phyloP scores from a whole-genome alignment of 2,888 invertebrate species.

The Pomacea canaliculata region DNA sequence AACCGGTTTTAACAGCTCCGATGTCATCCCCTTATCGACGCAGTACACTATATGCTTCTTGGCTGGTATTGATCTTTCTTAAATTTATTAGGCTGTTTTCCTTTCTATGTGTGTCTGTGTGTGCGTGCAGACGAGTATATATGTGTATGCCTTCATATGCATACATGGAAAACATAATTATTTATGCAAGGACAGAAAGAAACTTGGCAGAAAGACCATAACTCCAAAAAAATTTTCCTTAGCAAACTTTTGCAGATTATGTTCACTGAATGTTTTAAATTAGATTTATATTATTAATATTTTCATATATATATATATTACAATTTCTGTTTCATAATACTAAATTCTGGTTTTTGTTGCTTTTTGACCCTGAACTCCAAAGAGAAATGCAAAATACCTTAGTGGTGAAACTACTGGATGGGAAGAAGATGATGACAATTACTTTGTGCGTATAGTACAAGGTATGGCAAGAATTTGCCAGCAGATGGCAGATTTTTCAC shows the following conservation, averaged over 20 bases:
- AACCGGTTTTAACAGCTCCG: neutral
- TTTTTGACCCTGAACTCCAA: neutral
- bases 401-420: constrained; percentile 14
- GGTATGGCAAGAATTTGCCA: constrained; percentile 31
- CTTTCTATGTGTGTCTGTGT: constrained; percentile 1
- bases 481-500: constrained; percentile 28
- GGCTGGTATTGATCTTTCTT: constrained; percentile 8
- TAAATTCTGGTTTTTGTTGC: neutral
- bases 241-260: too few relatives aligned
- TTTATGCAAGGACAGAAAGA: too few relatives aligned
- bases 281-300: neutral
- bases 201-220: too few relatives aligned
- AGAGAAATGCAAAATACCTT: constrained; percentile 21
- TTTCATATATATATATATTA: neutral
- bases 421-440: constrained; percentile 13
- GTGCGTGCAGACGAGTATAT: neutral
- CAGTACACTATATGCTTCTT: constrained; percentile 19
- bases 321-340: neutral
- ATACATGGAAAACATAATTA: too few relatives aligned
- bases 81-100: neutral
- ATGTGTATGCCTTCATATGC: neutral
- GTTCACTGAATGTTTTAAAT: neutral
- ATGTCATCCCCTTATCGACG: constrained; percentile 17
- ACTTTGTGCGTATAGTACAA: constrained; percentile 24
- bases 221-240: too few relatives aligned